These are phyloP conservation scores for Plecotus auritus DNA, from an alignment of 2,113 vertebrate genomes.

Conservation along the genomic window DNA sequence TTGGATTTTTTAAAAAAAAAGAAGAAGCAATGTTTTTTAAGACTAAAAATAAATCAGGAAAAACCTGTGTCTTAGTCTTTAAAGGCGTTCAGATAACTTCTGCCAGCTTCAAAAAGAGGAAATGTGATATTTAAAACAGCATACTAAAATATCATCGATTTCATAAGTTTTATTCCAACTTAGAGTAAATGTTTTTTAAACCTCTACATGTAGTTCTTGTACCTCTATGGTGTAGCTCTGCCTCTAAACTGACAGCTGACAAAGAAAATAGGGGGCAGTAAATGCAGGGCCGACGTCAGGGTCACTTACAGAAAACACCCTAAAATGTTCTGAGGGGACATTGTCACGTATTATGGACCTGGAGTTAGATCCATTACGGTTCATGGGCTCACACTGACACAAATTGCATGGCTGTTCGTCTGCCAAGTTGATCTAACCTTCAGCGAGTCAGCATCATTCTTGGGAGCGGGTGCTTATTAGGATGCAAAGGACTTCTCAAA, in stretches of 20 bases:
- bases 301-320: not conserved
- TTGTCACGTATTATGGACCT: not conserved
- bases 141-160: constrained; percentile 21
- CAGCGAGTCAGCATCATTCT: not conserved
- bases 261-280: not conserved
- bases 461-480: not conserved
- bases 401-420: not conserved
- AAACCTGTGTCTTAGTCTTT: not conserved
- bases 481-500: not conserved
- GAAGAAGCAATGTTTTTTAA: not conserved
- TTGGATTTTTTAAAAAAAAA: not conserved
- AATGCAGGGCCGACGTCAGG: not conserved
- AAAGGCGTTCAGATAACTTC: constrained; percentile 33
- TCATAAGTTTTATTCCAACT: constrained; percentile 37
- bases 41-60: constrained; percentile 14
- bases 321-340: not conserved
- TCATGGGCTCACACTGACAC: not conserved
- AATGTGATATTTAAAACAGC: constrained; percentile 44
- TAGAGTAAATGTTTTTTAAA: constrained; percentile 43
- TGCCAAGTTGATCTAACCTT: not conserved
- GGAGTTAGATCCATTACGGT: not conserved
- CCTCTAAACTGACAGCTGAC: not conserved
- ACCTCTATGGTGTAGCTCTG: not conserved
- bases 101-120: constrained; percentile 24
- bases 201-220: not conserved